A percentile compares a stretch with the other conserved stretches of the same genome.
Evolutionary conservation across 2,888 invertebrate species (phyloP).

Genomic region (Emmelina monodactyla): DNA sequence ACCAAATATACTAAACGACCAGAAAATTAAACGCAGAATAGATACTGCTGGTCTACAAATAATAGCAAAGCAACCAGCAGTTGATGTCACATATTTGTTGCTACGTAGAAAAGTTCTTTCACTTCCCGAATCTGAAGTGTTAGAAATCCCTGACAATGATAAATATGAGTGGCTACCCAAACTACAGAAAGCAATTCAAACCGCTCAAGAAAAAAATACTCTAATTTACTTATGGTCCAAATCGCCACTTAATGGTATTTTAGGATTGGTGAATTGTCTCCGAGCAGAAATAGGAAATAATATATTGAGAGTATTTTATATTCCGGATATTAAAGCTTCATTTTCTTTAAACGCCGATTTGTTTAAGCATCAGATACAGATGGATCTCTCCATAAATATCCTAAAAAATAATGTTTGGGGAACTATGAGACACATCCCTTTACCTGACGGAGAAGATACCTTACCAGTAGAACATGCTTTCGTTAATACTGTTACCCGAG

Average conservation of each 20-base stretch:
- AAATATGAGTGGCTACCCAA: slow-evolving; percentile 80
- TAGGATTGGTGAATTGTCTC: slow-evolving; percentile 91
- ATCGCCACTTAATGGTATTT: slow-evolving; percentile 75
- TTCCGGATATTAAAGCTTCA: slow-evolving; percentile 69
- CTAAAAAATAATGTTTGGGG: slow-evolving; percentile 86
- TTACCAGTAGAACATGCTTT: slow-evolving; percentile 89
- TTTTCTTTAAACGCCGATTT: slow-evolving; percentile 66
- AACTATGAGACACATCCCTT: slow-evolving; percentile 79
- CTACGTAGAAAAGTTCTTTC: slow-evolving; percentile 62
- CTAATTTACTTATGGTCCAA: slow-evolving; percentile 57
- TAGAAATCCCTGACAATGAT: slow-evolving; percentile 73
- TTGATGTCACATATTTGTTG: slow-evolving; percentile 71
- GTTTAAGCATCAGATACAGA: slow-evolving; percentile 71
- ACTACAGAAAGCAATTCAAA: slow-evolving; percentile 77
- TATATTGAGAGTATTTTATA: slow-evolving; percentile 75
- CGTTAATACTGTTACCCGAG: slow-evolving; percentile 92
- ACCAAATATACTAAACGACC: slow-evolving; percentile 39
- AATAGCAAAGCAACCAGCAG: slow-evolving; percentile 63
- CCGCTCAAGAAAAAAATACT: slow-evolving; percentile 58
- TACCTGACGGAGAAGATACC: slow-evolving; percentile 54
- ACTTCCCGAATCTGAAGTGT: slow-evolving; percentile 46
- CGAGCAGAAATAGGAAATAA: slow-evolving; percentile 86
- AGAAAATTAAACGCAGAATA: slow-evolving; percentile 36
- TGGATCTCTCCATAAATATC: slow-evolving; percentile 88
- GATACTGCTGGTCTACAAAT: slow-evolving; percentile 35